Percentiles rank a stretch among this genome's conserved stretches.
phyloP scores from a whole-genome alignment of 2,113 vertebrate genomes.

The Bettongia penicillata region DNA sequence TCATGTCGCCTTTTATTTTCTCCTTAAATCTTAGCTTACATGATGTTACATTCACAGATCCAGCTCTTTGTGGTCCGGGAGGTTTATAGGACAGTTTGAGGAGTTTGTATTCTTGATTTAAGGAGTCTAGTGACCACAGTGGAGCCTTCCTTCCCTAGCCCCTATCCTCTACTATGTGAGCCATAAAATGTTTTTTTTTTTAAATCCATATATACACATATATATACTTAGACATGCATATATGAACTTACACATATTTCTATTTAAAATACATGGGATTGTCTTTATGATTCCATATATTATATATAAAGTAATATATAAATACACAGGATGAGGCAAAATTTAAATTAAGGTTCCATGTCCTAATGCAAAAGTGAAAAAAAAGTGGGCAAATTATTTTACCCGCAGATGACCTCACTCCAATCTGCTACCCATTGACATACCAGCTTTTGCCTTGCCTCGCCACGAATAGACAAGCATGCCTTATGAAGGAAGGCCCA shows the following conservation, averaged over 20 bases:
- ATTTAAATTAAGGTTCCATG: background rate
- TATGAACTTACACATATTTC: background rate
- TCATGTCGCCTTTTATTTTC: background rate
- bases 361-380: slow-evolving; percentile 20
- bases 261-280: background rate
- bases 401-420: background rate
- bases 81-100: background rate
- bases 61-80: background rate
- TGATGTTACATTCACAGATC: background rate
- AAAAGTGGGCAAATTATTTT: slow-evolving; percentile 1
- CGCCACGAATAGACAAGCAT: background rate
- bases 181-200: background rate
- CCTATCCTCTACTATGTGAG: background rate
- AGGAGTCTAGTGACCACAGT: background rate
- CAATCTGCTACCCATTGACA: background rate
- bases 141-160: background rate
- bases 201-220: background rate
- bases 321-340: slow-evolving; percentile 20
- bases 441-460: slow-evolving; percentile 33
- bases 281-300: slow-evolving; percentile 44
- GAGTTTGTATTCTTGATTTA: background rate
- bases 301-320: slow-evolving; percentile 2
- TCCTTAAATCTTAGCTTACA: background rate
- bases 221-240: background rate
- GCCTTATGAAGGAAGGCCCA: slow-evolving; percentile 10